These are phyloP conservation scores for Syrrhaptes paradoxus DNA, from an alignment of 2,113 vertebrate genomes.

Conservation along the genomic window DNA sequence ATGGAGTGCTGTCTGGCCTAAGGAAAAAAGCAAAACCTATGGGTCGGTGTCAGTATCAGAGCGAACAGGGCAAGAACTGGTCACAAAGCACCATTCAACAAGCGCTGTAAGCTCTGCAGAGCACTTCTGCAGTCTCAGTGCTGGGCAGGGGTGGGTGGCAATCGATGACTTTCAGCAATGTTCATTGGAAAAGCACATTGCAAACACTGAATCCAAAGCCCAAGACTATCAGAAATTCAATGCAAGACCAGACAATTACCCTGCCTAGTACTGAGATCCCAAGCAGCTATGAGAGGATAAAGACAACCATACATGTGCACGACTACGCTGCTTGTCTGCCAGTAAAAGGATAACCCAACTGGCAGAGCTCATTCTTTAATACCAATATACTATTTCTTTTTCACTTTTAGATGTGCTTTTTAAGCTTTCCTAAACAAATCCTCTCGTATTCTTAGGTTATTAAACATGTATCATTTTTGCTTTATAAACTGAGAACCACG, in stretches of 20 bases:
- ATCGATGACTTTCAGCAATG: neutral
- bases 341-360: neutral
- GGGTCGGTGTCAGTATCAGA: neutral
- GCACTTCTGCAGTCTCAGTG: neutral
- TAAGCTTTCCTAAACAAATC: neutral
- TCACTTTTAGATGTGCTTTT: neutral
- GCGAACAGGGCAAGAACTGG: neutral
- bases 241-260: neutral
- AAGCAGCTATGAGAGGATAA: neutral
- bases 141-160: neutral
- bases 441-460: neutral
- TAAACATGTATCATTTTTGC: neutral
- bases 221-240: neutral
- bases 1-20: constrained; percentile 93
- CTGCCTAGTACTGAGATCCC: neutral
- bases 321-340: neutral
- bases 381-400: neutral
- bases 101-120: neutral
- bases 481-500: neutral
- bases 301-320: accelerated
- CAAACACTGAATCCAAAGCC: neutral
- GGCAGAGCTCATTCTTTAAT: neutral
- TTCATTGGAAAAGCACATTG: neutral
- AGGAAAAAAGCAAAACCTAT: neutral
- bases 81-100: neutral